Evolutionary conservation across 1,140 invertebrate species (phyloP).

Genomic region (Holcopasites calliopsidis): DNA sequence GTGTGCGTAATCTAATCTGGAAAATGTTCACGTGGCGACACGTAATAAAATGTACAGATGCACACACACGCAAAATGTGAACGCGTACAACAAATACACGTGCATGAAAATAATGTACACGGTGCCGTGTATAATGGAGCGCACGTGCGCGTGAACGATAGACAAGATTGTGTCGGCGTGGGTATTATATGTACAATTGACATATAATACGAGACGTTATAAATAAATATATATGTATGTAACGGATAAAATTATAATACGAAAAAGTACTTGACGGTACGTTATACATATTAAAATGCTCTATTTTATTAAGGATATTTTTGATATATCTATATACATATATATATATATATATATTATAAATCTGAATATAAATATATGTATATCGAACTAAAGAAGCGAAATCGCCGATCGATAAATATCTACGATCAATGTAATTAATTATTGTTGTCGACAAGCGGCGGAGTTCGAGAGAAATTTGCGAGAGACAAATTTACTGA

Average conservation of each 20-base stretch:
- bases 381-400: slow-evolving; percentile 70
- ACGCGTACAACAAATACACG: not conserved
- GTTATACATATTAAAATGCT: slow-evolving; percentile 76
- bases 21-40: slow-evolving; percentile 35
- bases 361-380: slow-evolving; percentile 73
- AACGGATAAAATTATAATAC: slow-evolving; percentile 67
- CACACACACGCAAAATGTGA: not conserved
- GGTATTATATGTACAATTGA: slow-evolving; percentile 52
- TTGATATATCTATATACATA: slow-evolving; percentile 79
- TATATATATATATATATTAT: slow-evolving; percentile 51
- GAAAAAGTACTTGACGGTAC: slow-evolving; percentile 71
- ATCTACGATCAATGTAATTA: slow-evolving; percentile 37
- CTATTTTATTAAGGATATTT: slow-evolving; percentile 80
- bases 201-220: slow-evolving; percentile 49
- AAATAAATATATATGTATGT: slow-evolving; percentile 38
- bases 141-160: slow-evolving; percentile 9
- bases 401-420: slow-evolving; percentile 42
- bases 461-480: slow-evolving; percentile 5
- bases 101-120: too few species aligned
- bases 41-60: not conserved
- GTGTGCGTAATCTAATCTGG: slow-evolving; percentile 29
- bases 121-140: not conserved
- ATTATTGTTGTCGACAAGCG: slow-evolving; percentile 49
- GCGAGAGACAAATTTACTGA: slow-evolving; percentile 34
- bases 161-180: slow-evolving; percentile 27